These are phyloP conservation scores for Loriculus beryllinus DNA, from an alignment of 2,797 vertebrate species.

Conservation along the genomic window DNA sequence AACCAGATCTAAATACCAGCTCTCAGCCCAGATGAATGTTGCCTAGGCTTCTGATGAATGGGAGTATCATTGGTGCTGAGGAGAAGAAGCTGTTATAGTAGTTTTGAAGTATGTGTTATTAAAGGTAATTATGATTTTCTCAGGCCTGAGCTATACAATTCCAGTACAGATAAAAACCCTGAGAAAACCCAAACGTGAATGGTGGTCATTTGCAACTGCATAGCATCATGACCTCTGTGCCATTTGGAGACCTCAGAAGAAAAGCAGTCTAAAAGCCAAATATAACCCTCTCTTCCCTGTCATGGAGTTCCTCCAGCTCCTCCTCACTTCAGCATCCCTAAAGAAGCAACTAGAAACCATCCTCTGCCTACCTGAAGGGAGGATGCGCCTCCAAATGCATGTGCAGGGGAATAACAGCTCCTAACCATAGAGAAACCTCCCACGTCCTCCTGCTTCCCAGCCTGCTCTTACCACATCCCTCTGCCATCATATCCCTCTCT, in stretches of 20 bases:
- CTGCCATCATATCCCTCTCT: background rate
- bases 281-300: background rate
- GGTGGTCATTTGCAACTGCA: background rate
- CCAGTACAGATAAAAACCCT: background rate
- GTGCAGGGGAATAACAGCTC: accelerated
- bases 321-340: background rate
- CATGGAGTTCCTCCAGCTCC: background rate
- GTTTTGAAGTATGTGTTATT: background rate
- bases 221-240: background rate
- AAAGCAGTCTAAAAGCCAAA: background rate
- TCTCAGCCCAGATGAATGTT: background rate
- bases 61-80: background rate
- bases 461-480: background rate
- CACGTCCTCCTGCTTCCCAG: background rate
- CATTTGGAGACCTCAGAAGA: background rate
- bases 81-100: background rate
- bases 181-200: background rate
- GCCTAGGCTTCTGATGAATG: background rate
- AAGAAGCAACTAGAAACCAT: background rate
- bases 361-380: background rate
- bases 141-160: background rate
- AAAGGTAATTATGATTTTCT: background rate
- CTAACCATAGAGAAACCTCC: background rate
- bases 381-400: background rate
- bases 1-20: background rate